Evolutionary conservation across 2,888 invertebrate genomes (phyloP).

Genomic region (Ceriagrion tenellum): DNA sequence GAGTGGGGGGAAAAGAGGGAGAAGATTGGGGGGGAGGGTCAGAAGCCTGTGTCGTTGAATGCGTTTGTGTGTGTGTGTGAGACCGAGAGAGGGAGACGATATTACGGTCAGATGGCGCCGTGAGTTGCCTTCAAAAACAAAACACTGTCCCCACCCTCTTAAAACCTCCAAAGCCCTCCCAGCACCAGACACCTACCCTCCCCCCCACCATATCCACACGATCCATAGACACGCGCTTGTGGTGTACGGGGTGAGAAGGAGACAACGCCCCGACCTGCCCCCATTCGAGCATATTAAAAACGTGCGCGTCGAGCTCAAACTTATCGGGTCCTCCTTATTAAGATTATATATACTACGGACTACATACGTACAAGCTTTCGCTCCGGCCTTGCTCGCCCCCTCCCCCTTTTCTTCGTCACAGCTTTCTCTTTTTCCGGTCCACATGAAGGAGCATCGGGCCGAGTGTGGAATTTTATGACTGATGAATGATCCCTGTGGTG

Average conservation of each 20-base stretch:
- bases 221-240: conserved; percentile 51
- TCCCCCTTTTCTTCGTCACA: neutral
- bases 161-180: neutral
- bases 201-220: neutral
- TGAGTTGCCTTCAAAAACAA: conserved; percentile 61
- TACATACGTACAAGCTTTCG: neutral
- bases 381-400: neutral
- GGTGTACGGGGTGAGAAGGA: neutral
- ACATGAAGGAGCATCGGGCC: neutral
- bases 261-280: conserved; percentile 48
- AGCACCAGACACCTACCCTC: neutral
- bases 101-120: conserved; percentile 66
- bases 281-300: conserved; percentile 49
- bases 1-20: too few species aligned
- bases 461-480: neutral
- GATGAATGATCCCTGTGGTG: neutral
- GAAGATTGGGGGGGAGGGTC: neutral
- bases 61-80: neutral
- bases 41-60: neutral
- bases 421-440: conserved; percentile 13
- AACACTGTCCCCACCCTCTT: conserved; percentile 20
- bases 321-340: conserved; percentile 5
- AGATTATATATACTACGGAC: neutral
- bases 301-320: conserved; percentile 8
- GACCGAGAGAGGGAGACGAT: conserved; percentile 50